Conservation (phyloP, 2,113 vertebrate species). For the Toxostoma redivivum region DNA sequence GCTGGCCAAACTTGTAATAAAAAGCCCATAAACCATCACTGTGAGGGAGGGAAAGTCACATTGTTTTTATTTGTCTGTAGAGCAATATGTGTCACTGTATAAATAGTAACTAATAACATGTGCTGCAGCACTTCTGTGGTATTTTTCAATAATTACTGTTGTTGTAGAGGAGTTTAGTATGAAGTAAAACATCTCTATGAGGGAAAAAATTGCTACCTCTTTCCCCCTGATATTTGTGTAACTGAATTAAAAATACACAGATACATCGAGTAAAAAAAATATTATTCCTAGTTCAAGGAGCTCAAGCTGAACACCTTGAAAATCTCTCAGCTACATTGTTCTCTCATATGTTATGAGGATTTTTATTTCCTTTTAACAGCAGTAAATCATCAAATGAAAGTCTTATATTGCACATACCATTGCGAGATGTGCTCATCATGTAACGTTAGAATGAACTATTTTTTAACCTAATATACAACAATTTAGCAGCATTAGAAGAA, state of each 20-base stretch:
- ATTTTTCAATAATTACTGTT: constrained; percentile 64
- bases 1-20: neutral
- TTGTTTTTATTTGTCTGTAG: constrained; percentile 54
- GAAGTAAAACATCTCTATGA: constrained; percentile 41
- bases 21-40: neutral
- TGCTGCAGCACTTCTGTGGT: constrained; percentile 31
- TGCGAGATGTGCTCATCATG: neutral
- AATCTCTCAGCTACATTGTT: neutral
- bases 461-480: constrained; percentile 39
- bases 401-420: neutral
- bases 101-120: constrained; percentile 57
- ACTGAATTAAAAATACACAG: constrained; percentile 35
- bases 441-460: constrained; percentile 18
- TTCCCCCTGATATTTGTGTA: constrained; percentile 34
- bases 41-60: neutral
- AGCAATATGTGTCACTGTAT: constrained; percentile 33
- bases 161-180: constrained; percentile 37
- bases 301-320: constrained; percentile 7
- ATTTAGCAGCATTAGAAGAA: constrained; percentile 29
- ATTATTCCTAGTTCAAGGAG: constrained; percentile 1
- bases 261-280: neutral
- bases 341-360: neutral
- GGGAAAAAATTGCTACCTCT: constrained; percentile 10
- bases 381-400: constrained; percentile 8
- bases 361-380: constrained; percentile 23